Percentiles rank a stretch among this genome's conserved stretches.
Conservation (phyloP, 2,888 invertebrate genomes). For the Parnassius mnemosyne region DNA sequence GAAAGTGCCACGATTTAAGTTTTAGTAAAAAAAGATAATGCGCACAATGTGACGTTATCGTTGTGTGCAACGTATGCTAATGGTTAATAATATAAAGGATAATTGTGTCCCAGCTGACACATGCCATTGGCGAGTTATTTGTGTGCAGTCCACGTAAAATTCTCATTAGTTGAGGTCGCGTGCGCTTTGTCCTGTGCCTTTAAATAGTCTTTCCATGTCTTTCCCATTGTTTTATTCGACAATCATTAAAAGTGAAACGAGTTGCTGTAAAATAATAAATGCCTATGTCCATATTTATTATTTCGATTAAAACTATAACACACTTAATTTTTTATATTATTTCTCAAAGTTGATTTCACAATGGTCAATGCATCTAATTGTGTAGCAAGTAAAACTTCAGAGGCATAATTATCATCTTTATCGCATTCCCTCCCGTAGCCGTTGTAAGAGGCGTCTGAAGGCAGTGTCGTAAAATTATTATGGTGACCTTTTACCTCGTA, state of each 20-base stretch:
- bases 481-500: too few species aligned
- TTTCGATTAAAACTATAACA: constrained; percentile 3
- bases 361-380: too few species aligned
- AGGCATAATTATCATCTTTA: too few species aligned
- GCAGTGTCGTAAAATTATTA: too few species aligned
- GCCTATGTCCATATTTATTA: constrained; percentile 6
- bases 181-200: constrained; percentile 4
- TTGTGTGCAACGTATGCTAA: constrained; percentile 8
- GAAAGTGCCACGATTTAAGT: too few species aligned
- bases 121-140: constrained; percentile 15
- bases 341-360: too few species aligned
- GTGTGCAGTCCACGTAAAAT: constrained; percentile 23
- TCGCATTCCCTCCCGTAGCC: too few species aligned
- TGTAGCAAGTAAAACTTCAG: too few species aligned
- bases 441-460: too few species aligned
- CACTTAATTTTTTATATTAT: not conserved
- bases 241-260: constrained; percentile 5
- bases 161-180: constrained; percentile 23
- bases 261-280: constrained; percentile 6
- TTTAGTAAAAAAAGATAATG: too few species aligned
- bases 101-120: constrained; percentile 18
- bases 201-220: constrained; percentile 4
- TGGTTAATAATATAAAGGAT: constrained; percentile 12
- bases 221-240: constrained; percentile 5
- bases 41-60: not conserved